Base-by-base conservation (phyloP, 2,113 vertebrate genomes). In the Illadopsis cleaveri region DNA sequence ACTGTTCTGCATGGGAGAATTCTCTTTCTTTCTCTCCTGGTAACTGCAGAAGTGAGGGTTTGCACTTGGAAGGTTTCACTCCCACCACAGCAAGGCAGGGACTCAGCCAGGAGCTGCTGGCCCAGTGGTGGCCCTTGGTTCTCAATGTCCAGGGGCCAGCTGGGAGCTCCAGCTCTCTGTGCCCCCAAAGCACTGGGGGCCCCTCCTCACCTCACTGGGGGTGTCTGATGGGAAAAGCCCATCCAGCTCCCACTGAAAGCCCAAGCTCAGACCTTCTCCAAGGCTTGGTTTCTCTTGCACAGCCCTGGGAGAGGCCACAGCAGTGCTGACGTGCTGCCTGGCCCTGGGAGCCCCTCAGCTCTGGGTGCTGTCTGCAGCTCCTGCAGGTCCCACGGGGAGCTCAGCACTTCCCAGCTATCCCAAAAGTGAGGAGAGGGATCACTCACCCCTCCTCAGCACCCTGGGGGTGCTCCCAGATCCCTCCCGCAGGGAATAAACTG, bases 1-100 rank as follows among this genome's bases (percentile, higher is more conserved):
- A 94, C 81, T 87, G 70, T 92, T 95, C 82, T 91, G 81, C 79
- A 65, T 65, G 65, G 86, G 62, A 92, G 85, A 77, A 80, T 89
- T 96, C 62, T 38, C 66, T 85, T 40, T 72, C 64, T 92, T 94
- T 68, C 84, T 82, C 61, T 86, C 77, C 61, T 15, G 66, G 62
- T 86, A 72, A 89, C 83, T 83, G 77, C 64, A 92, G 78, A 65
- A 87, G 38, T 18, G 17, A 91, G 48, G 24, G 60, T 72, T 82
- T 79, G 88, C 75, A 62, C 33, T 77, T 30, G 11, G 75, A 89
- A 85, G 53, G 58, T 79, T 91, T 75, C 2, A 3, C 69, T 70
- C 42, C 70, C 61, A 21, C 66, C 42, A n/a, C 5, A 5, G 71
- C 73, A 72, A 57, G 79, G 38, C 6, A 13, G 69, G 82, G 60